Evolutionary conservation across 2,113 vertebrate genomes (phyloP).

Genomic region (Gracilinanus agilis): DNA sequence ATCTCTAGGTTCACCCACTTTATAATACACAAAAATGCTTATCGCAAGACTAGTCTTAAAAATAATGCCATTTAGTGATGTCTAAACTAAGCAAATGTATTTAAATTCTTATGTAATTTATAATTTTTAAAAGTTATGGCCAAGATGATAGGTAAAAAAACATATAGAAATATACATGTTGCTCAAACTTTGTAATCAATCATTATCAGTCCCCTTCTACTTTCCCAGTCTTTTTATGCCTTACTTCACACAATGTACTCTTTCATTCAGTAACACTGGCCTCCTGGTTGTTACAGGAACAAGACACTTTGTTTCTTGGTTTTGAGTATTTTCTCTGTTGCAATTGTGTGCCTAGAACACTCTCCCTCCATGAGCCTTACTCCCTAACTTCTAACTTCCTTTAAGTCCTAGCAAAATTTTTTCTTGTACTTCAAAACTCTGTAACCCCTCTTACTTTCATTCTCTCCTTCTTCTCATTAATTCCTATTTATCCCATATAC

Average conservation of each 20-base stretch:
- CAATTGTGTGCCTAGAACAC: not conserved
- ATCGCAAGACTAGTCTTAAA: conserved; percentile 66
- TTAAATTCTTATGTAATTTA: conserved; percentile 68
- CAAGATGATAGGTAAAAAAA: conserved; percentile 36
- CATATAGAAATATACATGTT: conserved; percentile 45
- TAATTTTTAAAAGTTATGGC: conserved; percentile 68
- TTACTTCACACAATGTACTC: not conserved
- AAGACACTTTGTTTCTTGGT: not conserved
- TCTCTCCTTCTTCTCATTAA: not conserved
- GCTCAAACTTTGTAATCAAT: conserved; percentile 61
- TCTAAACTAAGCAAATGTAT: conserved; percentile 62
- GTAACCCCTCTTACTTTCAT: not conserved
- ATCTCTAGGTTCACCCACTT: not conserved
- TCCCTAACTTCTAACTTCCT: not conserved
- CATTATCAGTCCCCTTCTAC: not conserved
- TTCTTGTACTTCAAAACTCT: not conserved
- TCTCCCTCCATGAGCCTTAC: not conserved
- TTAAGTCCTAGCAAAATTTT: not conserved
- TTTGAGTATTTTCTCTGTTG: not conserved
- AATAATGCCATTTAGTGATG: conserved; percentile 57
- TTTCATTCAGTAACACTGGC: not conserved
- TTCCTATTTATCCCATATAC: not conserved
- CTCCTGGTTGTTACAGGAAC: not conserved
- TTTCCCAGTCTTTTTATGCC: not conserved
- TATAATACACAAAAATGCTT: conserved; percentile 26